phyloP scores from a whole-genome alignment of 2,888 invertebrate species.

The Diabrotica balteata region DNA sequence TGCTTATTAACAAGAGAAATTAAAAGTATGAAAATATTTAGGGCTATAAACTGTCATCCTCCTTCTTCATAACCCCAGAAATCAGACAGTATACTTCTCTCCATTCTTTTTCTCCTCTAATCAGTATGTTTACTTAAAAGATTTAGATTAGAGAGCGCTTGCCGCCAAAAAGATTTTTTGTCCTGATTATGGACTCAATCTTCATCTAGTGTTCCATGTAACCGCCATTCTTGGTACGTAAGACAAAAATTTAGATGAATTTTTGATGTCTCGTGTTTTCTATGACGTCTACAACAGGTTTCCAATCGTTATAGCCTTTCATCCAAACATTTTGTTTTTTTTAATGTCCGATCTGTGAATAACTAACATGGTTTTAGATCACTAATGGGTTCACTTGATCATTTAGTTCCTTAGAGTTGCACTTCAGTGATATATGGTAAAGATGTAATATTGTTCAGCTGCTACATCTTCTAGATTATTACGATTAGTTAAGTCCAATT shows the following conservation, averaged over 20 bases:
- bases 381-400: neutral
- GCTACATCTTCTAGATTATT: too few species aligned
- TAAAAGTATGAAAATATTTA: too few species aligned
- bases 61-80: too few species aligned
- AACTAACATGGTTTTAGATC: neutral
- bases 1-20: too few species aligned
- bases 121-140: too few species aligned
- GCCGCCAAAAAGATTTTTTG: neutral
- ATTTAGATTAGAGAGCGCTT: neutral
- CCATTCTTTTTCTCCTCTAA: too few species aligned
- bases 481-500: too few species aligned
- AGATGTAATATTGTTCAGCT: too few species aligned
- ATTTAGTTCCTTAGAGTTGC: neutral
- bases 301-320: neutral
- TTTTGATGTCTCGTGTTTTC: neutral
- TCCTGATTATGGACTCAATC: neutral
- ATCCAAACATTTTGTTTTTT: neutral
- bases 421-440: too few species aligned
- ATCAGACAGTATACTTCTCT: too few species aligned
- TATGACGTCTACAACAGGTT: neutral
- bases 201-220: constrained; percentile 1
- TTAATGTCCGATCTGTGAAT: neutral
- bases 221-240: neutral
- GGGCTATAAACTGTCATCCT: too few species aligned
- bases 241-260: neutral